Base-by-base conservation (phyloP, 2,888 invertebrate genomes). In the Pyrrhia umbra region DNA sequence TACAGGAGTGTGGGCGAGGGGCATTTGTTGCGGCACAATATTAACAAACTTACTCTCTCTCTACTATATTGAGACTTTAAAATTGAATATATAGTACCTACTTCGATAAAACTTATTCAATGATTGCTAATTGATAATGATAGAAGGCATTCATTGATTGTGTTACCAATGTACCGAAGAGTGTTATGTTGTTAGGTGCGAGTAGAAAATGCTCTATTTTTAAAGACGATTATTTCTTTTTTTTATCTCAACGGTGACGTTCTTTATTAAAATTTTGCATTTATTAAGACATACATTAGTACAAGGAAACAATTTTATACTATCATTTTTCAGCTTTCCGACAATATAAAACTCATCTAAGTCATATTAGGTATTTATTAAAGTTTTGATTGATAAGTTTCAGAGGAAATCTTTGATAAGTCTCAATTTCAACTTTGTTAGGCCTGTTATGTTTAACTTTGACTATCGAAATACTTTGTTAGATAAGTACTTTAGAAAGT, bases 361-460 rank as follows among this genome's bases (percentile, higher is more conserved):
- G 37, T 30, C 37, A n/a, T 37, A n/a, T 21, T 69, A 37, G 6
- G 6, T 62, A 39, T 25, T 45, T 52, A 18, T 8, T n/a, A 54
- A 71, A 71, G 20, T 71, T 70, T 57, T 46, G 52, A 71, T 64
- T 71, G 45, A 64, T 58, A 72, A 50, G 27, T 64, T 71, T 15
- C 18, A 40, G 63, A 63, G 20, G 13, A 37, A 56, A 62, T 63
- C 42, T 61, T 23, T 21, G 23, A 2, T 46, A 50, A 50, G 43
- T 54, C 43, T 45, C 52, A 64, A 64, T 71, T 45, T 40, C 16
- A 49, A 77, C 20, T 76, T 64, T 56, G 64, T 52, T 51, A 9
- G 1, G 4, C 25, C 10, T 8, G 42, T 50, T 25, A 23, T 68
- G 42, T 70, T 47, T 25, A 55, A 52, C 18, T 52, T 70, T 16